Evolutionary conservation across 2,797 vertebrate genomes (phyloP).

Genomic region (Amblyraja radiata): DNA sequence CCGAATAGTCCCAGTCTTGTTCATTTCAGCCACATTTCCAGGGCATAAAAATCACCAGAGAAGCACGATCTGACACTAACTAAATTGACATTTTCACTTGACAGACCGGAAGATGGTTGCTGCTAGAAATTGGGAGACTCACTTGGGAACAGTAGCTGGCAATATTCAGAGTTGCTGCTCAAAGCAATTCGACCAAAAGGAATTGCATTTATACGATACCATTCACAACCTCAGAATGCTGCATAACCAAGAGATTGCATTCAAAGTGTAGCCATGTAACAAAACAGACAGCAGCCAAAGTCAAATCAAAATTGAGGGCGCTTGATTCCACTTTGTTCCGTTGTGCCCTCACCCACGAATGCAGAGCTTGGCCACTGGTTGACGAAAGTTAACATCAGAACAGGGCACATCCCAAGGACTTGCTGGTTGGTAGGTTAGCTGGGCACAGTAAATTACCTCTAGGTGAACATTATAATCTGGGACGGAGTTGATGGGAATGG

Average conservation of each 20-base stretch:
- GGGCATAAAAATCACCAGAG: neutral
- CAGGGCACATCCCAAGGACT: no score
- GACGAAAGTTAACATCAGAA: neutral
- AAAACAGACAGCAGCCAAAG: neutral
- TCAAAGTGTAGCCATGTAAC: neutral
- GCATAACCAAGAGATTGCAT: neutral
- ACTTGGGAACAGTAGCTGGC: neutral
- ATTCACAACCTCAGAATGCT: neutral
- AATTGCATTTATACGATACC: neutral
- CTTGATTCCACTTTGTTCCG: neutral
- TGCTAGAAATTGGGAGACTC: neutral
- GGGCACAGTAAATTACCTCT: no score
- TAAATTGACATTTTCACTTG: neutral
- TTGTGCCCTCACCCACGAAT: no score
- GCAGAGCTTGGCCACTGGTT: neutral
- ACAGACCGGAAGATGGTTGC: neutral
- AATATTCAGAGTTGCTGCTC: neutral
- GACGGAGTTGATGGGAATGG: no score
- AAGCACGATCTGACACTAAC: neutral
- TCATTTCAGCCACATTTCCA: neutral
- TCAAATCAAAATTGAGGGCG: neutral
- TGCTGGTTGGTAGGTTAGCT: no score
- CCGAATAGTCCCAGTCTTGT: neutral
- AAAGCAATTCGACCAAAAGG: neutral
- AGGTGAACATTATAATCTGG: no score